A percentile compares a stretch with the other conserved stretches of the same genome.
Conservation (phyloP, 2,113 vertebrate species). For the Rhodinocichla rosea region DNA sequence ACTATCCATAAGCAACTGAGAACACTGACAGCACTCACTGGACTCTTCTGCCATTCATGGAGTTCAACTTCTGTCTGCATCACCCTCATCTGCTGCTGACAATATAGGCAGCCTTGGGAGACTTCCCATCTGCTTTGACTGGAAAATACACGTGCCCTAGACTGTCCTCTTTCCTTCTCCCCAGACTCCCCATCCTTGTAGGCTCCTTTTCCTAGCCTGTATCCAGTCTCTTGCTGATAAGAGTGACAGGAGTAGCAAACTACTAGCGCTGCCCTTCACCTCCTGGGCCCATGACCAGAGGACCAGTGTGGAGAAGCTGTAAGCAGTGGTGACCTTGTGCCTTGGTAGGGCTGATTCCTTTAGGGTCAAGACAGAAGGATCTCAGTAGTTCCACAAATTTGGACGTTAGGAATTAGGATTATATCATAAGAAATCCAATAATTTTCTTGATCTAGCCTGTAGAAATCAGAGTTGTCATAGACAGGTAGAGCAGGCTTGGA, state of each 20-base stretch:
- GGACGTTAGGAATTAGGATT: background rate
- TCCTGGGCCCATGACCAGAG: background rate
- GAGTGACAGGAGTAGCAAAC: background rate
- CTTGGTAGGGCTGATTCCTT: background rate
- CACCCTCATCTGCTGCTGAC: background rate
- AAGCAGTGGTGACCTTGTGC: background rate
- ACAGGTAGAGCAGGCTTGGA: background rate
- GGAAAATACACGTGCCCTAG: background rate
- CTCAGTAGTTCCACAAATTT: background rate
- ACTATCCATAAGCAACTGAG: background rate
- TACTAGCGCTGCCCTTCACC: background rate
- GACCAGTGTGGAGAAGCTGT: background rate
- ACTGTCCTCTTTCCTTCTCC: background rate
- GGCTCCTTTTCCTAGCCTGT: background rate
- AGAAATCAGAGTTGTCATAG: background rate
- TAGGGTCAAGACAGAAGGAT: background rate
- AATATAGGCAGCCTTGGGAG: background rate
- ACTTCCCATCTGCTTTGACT: background rate
- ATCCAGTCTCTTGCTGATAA: background rate
- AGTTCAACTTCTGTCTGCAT: rapidly evolving
- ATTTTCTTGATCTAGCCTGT: background rate
- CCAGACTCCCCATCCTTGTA: background rate
- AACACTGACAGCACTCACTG: background rate
- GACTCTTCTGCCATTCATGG: background rate
- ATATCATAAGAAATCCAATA: background rate